A percentile compares a stretch with the other conserved stretches of the same genome.
Evolutionary conservation across 2,113 vertebrate species (phyloP).

Genomic region (Gymnarchus niloticus): DNA sequence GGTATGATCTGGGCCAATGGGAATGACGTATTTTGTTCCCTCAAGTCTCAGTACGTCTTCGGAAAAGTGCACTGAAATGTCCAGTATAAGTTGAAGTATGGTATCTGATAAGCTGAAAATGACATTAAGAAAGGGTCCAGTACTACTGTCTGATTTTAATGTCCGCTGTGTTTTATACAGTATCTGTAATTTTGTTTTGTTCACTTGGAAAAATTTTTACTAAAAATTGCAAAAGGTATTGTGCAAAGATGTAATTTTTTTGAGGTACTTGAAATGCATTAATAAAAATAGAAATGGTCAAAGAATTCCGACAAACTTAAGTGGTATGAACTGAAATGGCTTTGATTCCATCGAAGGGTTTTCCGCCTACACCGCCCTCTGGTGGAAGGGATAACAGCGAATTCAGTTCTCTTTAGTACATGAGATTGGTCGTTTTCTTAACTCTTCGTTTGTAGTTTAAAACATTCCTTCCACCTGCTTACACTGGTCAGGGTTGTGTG

Average conservation of each 20-base stretch:
- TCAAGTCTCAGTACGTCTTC: constrained; percentile 79
- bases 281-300: constrained; percentile 97
- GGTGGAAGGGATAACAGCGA: neutral
- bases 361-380: neutral
- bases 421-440: neutral
- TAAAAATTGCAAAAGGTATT: constrained; percentile 97
- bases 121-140: constrained; percentile 72
- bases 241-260: constrained; percentile 96
- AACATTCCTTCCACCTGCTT: no score
- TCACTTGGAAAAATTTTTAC: constrained; percentile 99
- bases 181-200: constrained; percentile 79
- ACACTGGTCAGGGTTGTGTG: no score
- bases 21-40: constrained; percentile 51
- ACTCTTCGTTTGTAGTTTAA: neutral
- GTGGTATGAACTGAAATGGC: constrained; percentile 45
- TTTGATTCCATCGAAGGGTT: neutral
- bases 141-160: constrained; percentile 97
- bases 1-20: constrained; percentile 80
- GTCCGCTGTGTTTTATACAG: constrained; percentile 99
- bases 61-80: constrained; percentile 92
- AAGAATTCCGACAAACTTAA: constrained; percentile 60
- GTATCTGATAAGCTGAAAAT: constrained; percentile 74
- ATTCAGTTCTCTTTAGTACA: neutral
- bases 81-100: constrained; percentile 34
- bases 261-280: constrained; percentile 99